A percentile compares a stretch with the other conserved stretches of the same genome.
Conservation (phyloP, 2,113 vertebrate genomes). For the Python bivittatus region DNA sequence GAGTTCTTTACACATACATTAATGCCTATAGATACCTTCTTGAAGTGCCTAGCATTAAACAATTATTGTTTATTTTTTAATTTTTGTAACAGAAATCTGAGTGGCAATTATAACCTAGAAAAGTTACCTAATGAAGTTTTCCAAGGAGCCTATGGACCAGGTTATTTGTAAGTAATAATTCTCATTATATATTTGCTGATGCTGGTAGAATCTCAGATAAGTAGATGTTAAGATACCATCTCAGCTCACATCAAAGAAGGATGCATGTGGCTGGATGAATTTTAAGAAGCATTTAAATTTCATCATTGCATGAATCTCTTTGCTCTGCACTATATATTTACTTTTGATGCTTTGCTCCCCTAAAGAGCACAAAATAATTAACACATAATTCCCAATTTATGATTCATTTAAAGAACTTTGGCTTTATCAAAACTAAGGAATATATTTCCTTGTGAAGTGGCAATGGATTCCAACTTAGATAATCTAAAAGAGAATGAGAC, state of each 20-base stretch:
- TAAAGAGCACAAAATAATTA: background rate
- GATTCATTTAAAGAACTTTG: background rate
- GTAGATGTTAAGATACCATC: background rate
- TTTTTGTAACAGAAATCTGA: conserved; percentile 76
- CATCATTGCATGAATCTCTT: background rate
- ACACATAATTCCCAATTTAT: background rate
- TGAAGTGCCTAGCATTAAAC: background rate
- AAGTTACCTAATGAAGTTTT: conserved; percentile 86
- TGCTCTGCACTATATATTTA: background rate
- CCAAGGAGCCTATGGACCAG: conserved; percentile 84
- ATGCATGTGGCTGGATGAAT: background rate
- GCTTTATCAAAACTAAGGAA: background rate
- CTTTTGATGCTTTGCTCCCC: background rate
- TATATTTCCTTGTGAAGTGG: background rate
- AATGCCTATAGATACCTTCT: background rate
- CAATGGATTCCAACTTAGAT: background rate
- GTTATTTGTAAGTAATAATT: conserved; percentile 87
- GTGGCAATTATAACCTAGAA: conserved; percentile 85
- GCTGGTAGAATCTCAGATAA: background rate
- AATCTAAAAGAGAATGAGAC: background rate
- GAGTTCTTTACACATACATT: background rate
- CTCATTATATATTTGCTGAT: conserved; percentile 5
- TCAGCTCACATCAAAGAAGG: background rate
- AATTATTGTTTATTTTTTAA: background rate
- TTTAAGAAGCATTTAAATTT: background rate